Conservation (phyloP, 2,888 invertebrate genomes). For the Dione juno region DNA sequence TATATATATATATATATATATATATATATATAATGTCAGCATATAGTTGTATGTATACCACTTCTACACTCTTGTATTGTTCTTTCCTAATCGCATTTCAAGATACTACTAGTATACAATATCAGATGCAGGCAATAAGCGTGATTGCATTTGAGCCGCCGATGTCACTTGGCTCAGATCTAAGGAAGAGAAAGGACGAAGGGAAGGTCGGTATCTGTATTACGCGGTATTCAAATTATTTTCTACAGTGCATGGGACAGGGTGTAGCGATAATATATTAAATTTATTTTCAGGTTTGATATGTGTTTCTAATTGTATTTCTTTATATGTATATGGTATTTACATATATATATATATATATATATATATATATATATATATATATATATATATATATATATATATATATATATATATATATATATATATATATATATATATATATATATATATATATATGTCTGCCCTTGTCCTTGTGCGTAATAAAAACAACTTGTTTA, state of each 20-base stretch:
- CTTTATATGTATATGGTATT: too few relatives aligned
- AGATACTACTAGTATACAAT: background rate
- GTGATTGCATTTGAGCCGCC: conserved; percentile 35
- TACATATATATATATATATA: too few relatives aligned
- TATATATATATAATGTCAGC: too few relatives aligned
- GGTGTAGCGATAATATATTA: conserved; percentile 8
- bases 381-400: too few relatives aligned
- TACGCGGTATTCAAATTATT: conserved; percentile 59
- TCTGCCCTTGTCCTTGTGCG: too few relatives aligned
- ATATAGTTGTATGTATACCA: background rate
- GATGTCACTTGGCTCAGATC: conserved; percentile 67
- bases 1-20: background rate
- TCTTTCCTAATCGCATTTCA: conserved; percentile 8
- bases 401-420: too few relatives aligned
- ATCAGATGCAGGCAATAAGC: conserved; percentile 25
- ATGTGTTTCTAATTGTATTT: background rate
- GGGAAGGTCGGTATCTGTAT: conserved; percentile 47
- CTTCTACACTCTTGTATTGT: background rate
- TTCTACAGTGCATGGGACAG: conserved; percentile 46
- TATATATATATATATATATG: too few relatives aligned
- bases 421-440: too few relatives aligned
- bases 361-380: too few relatives aligned
- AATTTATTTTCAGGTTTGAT: background rate
- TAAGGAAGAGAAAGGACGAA: conserved; percentile 52
- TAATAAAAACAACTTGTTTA: too few relatives aligned